Evolutionary conservation across 2,797 vertebrate species (phyloP).

Genomic region (Buceros bicornis): DNA sequence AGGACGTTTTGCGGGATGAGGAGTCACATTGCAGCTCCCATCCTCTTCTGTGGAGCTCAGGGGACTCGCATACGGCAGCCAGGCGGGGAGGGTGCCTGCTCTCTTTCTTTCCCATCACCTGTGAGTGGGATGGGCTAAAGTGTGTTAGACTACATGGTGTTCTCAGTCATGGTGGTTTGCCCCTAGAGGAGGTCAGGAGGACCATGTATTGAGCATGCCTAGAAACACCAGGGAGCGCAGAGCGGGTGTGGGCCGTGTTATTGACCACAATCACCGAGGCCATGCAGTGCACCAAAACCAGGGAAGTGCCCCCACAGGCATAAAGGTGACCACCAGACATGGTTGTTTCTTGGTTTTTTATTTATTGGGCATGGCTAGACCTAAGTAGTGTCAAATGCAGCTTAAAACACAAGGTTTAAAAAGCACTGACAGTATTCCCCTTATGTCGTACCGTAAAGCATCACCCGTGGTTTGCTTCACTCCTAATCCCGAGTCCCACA

Average conservation of each 20-base stretch:
- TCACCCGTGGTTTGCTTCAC: background rate
- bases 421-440: background rate
- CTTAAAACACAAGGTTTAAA: background rate
- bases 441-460: background rate
- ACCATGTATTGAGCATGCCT: background rate
- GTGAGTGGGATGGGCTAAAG: background rate
- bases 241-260: background rate
- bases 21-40: background rate
- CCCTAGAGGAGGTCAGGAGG: background rate
- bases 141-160: background rate
- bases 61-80: background rate
- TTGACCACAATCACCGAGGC: background rate
- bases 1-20: background rate
- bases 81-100: background rate
- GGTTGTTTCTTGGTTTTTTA: background rate
- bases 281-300: background rate
- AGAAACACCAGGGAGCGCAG: background rate
- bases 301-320: accelerated
- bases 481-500: background rate
- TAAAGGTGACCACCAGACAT: background rate
- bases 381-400: background rate
- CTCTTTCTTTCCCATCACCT: background rate
- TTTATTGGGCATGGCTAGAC: accelerated
- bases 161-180: background rate
- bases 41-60: background rate